phyloP scores from a whole-genome alignment of 1,140 invertebrate genomes.

The Calephelis nemesis region DNA sequence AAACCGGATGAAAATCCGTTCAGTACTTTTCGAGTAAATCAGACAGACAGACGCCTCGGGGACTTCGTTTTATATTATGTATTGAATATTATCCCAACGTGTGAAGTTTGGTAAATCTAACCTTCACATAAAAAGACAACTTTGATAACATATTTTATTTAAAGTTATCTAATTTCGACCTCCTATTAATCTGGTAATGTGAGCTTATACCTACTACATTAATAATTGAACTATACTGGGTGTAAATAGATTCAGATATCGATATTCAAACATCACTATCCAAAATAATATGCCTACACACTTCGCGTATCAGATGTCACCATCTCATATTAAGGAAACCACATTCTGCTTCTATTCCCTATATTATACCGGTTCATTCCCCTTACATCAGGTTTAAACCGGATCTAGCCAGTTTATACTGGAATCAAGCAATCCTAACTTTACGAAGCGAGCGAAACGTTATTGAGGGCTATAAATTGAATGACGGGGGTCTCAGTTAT shows the following conservation, averaged over 20 bases:
- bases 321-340: slow-evolving; percentile 62
- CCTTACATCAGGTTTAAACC: slow-evolving; percentile 64
- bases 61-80: no score
- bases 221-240: background rate
- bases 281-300: slow-evolving; percentile 42
- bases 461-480: slow-evolving; percentile 46
- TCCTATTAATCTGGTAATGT: background rate
- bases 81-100: no score
- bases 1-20: no score
- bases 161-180: background rate
- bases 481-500: slow-evolving; percentile 42
- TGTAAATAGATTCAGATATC: slow-evolving; percentile 10
- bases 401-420: slow-evolving; percentile 43
- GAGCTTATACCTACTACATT: background rate
- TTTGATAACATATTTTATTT: background rate
- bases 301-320: slow-evolving; percentile 58
- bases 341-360: slow-evolving; percentile 62
- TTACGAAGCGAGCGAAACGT: slow-evolving; percentile 36
- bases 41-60: no score
- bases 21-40: no score
- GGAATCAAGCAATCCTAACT: slow-evolving; percentile 41
- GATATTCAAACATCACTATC: slow-evolving; percentile 32
- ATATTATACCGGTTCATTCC: slow-evolving; percentile 66
- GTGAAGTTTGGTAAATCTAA: no score
- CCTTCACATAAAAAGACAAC: no score